These are phyloP conservation scores for Pachyramphus minor DNA, from an alignment of 2,113 vertebrate genomes.

Conservation along the genomic window DNA sequence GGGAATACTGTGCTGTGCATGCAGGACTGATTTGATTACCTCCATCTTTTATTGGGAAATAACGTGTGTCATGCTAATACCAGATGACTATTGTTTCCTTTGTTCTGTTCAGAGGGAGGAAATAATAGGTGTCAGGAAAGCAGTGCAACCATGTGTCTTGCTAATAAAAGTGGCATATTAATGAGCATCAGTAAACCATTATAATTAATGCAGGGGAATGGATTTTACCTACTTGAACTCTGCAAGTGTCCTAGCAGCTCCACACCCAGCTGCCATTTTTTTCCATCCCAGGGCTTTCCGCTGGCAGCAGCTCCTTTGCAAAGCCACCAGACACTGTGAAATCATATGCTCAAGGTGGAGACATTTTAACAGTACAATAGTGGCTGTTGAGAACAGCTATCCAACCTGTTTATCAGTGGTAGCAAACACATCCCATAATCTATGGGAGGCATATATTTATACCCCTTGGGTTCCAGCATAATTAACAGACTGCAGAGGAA, in stretches of 20 bases:
- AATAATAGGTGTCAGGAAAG: slow-evolving; percentile 15
- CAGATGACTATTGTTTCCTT: neutral
- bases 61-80: neutral
- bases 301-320: neutral
- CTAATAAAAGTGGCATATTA: slow-evolving; percentile 9
- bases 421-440: neutral
- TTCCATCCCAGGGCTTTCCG: neutral
- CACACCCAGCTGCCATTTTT: neutral
- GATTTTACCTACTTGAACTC: neutral
- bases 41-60: slow-evolving; percentile 4
- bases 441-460: neutral
- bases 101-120: slow-evolving; percentile 12
- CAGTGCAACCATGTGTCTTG: neutral
- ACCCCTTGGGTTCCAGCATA: neutral
- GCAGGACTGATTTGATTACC: slow-evolving; percentile 5
- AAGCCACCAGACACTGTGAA: neutral
- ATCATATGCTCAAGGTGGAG: neutral
- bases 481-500: neutral
- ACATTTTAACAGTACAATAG: neutral
- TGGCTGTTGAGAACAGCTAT: neutral
- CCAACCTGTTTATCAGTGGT: neutral
- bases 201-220: neutral
- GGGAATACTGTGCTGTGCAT: neutral
- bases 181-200: neutral
- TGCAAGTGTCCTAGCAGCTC: neutral